Evolutionary conservation across 2,888 invertebrate genomes (phyloP).

Genomic region (Trichacis sp.): DNA sequence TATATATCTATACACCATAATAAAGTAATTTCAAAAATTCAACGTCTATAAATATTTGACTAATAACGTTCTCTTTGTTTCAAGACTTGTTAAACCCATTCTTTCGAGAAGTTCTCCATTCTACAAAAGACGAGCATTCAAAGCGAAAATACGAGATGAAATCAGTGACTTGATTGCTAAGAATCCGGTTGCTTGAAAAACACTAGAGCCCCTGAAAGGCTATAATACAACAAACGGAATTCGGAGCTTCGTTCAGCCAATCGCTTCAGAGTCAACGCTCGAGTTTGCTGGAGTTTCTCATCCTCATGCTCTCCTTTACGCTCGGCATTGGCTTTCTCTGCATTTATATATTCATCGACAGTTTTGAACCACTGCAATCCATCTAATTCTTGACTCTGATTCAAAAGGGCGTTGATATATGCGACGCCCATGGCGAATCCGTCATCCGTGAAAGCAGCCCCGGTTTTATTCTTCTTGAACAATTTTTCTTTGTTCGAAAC

Average conservation of each 20-base stretch:
- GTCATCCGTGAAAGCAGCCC: conserved; percentile 95
- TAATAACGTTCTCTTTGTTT: background rate
- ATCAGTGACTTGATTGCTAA: conserved; percentile 11
- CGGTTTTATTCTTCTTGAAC: conserved; percentile 88
- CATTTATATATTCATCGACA: conserved; percentile 79
- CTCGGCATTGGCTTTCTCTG: conserved; percentile 76
- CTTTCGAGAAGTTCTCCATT: too few species aligned
- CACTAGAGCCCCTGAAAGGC: conserved; percentile 92
- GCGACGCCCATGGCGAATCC: conserved; percentile 98
- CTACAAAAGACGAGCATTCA: background rate
- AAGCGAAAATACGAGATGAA: background rate
- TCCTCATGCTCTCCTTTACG: conserved; percentile 75
- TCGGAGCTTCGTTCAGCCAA: conserved; percentile 74
- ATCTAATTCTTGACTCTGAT: conserved; percentile 88
- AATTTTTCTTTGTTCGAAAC: conserved; percentile 92
- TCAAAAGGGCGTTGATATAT: conserved; percentile 89
- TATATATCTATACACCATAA: conserved; percentile 10
- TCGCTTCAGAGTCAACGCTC: conserved; percentile 88
- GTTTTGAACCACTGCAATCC: conserved; percentile 96
- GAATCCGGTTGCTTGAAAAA: conserved; percentile 81
- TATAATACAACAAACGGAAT: conserved; percentile 90
- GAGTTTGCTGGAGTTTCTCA: conserved; percentile 91
- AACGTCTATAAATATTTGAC: background rate
- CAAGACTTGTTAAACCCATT: too few species aligned
- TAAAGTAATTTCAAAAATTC: background rate